Conservation (phyloP, 92 coral and sea anemone genomes). For the Metridium senile region DNA sequence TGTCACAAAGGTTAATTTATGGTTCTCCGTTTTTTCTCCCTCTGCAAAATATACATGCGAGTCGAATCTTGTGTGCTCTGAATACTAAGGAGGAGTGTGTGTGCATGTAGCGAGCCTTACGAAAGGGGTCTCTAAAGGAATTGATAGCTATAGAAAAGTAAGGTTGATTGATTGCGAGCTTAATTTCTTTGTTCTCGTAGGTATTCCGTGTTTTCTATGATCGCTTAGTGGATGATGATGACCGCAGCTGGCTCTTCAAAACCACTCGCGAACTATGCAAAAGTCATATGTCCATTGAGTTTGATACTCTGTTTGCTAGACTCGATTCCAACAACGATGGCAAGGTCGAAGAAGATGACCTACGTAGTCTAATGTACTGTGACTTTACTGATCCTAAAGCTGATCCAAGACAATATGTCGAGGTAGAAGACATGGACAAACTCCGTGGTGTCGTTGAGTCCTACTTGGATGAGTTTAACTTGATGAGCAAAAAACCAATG, state of each 20-base stretch:
- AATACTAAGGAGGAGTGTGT: too few relatives aligned
- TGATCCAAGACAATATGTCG: slow-evolving; percentile 86
- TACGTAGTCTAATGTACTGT: slow-evolving; percentile 95
- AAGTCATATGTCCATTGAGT: slow-evolving; percentile 76
- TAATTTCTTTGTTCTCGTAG: slow-evolving; percentile 23
- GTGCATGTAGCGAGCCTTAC: too few relatives aligned
- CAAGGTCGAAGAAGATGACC: slow-evolving; percentile 89
- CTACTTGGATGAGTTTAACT: slow-evolving; percentile 93
- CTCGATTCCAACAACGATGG: slow-evolving; percentile 84
- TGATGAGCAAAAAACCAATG: slow-evolving; percentile 99
- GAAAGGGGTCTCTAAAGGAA: too few relatives aligned
- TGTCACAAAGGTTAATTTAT: too few relatives aligned
- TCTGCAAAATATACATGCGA: too few relatives aligned
- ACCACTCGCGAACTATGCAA: slow-evolving; percentile 68
- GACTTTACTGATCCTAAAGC: slow-evolving; percentile 97
- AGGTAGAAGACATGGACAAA: slow-evolving; percentile 81
- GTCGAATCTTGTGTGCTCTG: too few relatives aligned
- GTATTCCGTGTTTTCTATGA: slow-evolving; percentile 99
- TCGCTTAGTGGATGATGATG: slow-evolving; percentile 91
- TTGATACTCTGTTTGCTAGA: slow-evolving; percentile 84
- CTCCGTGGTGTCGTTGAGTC: slow-evolving; percentile 89
- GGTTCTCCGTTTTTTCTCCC: too few relatives aligned
- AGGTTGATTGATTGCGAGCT: too few relatives aligned
- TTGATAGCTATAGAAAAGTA: too few relatives aligned
- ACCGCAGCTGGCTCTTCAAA: slow-evolving; percentile 88